A percentile compares a stretch with the other conserved stretches of the same genome.
phyloP scores from a whole-genome alignment of 2,113 vertebrate species.

The Excalfactoria chinensis region DNA sequence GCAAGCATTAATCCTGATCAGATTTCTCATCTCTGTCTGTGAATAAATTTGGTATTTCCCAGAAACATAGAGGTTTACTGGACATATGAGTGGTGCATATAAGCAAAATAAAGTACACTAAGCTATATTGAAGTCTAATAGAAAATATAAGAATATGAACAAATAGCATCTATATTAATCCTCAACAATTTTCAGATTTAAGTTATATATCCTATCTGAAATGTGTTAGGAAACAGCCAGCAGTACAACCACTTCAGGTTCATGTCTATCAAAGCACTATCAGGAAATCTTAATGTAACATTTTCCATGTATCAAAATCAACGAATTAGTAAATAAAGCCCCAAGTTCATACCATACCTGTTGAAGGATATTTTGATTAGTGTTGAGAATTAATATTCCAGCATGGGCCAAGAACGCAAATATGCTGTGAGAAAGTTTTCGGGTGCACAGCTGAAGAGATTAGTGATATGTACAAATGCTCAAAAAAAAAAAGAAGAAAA shows the following conservation, averaged over 20 bases:
- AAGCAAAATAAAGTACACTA: background rate
- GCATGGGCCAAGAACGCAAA: background rate
- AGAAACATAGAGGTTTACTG: background rate
- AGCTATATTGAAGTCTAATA: background rate
- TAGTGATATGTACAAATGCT: background rate
- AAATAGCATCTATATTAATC: background rate
- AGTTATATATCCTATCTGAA: background rate
- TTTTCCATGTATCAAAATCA: slow-evolving; percentile 14
- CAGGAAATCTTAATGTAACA: background rate
- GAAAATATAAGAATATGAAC: background rate
- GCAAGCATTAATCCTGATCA: background rate
- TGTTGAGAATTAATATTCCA: background rate
- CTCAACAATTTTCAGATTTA: background rate
- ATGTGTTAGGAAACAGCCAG: background rate
- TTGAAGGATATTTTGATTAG: slow-evolving; percentile 12
- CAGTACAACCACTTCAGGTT: background rate
- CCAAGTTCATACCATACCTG: background rate
- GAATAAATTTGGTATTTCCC: background rate
- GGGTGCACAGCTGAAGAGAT: background rate
- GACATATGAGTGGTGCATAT: background rate
- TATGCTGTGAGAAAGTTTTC: background rate
- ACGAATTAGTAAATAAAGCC: background rate
- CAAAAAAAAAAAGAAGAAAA: background rate
- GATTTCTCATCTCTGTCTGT: background rate
- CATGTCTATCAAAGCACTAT: background rate